phyloP scores from a whole-genome alignment of 35 echinoderm and acorn worm species.

The Holothuria glaberrima region DNA sequence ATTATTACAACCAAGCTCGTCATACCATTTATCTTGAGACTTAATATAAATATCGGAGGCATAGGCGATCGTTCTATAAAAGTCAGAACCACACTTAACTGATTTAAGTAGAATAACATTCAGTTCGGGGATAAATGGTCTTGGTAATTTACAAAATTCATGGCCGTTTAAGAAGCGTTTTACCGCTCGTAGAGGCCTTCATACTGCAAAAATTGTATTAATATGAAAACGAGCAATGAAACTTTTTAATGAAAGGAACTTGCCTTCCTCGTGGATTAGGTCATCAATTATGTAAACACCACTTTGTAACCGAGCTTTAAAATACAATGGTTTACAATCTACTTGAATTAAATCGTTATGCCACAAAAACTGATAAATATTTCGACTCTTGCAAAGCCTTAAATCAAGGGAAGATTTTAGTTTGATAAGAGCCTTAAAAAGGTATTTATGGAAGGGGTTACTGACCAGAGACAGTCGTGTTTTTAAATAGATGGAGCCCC shows the following conservation, averaged over 20 bases:
- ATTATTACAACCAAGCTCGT: not conserved
- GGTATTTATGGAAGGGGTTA: not conserved
- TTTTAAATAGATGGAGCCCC: not conserved
- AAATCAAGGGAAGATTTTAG: not conserved
- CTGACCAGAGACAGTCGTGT: not conserved
- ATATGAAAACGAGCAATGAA: not conserved
- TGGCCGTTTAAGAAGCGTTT: not conserved
- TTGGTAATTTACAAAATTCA: not conserved
- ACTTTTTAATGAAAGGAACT: not conserved
- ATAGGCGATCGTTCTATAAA: not conserved
- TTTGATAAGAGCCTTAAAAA: not conserved
- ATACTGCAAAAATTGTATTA: not conserved
- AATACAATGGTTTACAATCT: not conserved
- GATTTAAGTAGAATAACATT: not conserved
- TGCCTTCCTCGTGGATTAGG: not conserved
- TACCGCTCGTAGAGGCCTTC: not conserved
- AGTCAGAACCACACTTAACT: not conserved
- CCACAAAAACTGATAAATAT: not conserved
- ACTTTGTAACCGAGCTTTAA: not conserved
- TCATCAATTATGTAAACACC: not conserved
- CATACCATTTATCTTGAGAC: constrained; percentile 5
- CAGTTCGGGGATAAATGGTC: not conserved
- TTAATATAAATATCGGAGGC: not conserved
- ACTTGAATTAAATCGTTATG: constrained; percentile 23
- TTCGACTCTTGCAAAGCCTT: not conserved